Evolutionary conservation across 2,888 invertebrate species (phyloP), one percentile per base, ranked within the genome.

Genomic region (Drosophila mulleri): DNA sequence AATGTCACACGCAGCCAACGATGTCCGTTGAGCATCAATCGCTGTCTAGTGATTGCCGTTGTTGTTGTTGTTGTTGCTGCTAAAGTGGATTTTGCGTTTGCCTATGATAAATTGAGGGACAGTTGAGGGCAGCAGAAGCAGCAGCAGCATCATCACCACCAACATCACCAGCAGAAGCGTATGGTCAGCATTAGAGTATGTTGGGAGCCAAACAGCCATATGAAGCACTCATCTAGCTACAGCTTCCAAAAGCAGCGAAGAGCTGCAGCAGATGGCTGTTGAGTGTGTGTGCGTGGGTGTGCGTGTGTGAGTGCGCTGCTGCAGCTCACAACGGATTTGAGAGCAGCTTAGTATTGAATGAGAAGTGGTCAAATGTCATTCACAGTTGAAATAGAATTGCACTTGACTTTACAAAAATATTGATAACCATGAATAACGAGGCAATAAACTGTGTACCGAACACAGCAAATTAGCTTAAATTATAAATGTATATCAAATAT

Each of bases 1-100:
- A 85, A 74, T 85, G 85, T 88, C 85, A 90, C 87, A 88, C 89
- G 87, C 85, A 85, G 85, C 60, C 83, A 85, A 88, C 88, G 82
- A 71, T 71, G 86, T 69, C 68, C 72, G 67, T 67, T 57, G 61
- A 67, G 80, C 67, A 37, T 75, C 75, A 64, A 75, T 63, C 71
- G 66, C 62, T 75, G 67, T 68, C 78, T 65, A 69, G 41, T 62
- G 57, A 16, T 44, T 50, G 58, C 67, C 53, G 50, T 29, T 54
- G 47, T 47, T 48, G 47, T n/a, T n/a, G n/a, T n/a, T n/a, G n/a
- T 45, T 48, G 48, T 42, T 63, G 59, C 29, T 68, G 61, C 42
- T 54, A 58, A 89, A 89, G 89, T 89, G 89, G 90, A 90, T 90
- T 88, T 90, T 82, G 80, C 82, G 86, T 86, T 81, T 75, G 83